Evolutionary conservation across 64 coral and sea anemone species (phyloP).

Genomic region (Hydrozoanthus tunicans): DNA sequence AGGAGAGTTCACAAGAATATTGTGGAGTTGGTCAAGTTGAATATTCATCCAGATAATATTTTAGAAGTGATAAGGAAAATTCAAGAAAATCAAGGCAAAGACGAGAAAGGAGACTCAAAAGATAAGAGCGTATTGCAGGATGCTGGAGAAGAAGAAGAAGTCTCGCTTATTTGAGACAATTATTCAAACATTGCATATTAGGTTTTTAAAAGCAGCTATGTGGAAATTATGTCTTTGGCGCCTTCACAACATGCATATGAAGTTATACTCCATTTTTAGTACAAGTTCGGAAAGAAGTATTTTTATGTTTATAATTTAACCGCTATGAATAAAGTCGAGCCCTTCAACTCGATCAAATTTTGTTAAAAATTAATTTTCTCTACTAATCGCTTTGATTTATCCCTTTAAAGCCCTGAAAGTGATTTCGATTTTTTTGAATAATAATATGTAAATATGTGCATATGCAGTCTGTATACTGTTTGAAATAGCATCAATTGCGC

Average conservation of each 20-base stretch:
- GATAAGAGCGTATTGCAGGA: background rate
- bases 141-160: constrained; percentile 18
- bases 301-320: no score
- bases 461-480: background rate
- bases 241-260: background rate
- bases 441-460: background rate
- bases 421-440: background rate
- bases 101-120: background rate
- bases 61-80: constrained; percentile 40
- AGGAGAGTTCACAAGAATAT: constrained; percentile 18
- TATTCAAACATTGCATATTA: background rate
- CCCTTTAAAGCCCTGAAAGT: background rate
- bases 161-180: constrained; percentile 16
- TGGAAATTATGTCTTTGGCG: background rate
- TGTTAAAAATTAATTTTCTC: background rate
- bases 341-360: no score
- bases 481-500: background rate
- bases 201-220: background rate
- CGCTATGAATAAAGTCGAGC: no score
- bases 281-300: background rate
- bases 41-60: constrained; percentile 32
- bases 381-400: background rate
- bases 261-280: background rate
- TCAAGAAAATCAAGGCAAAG: background rate
- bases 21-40: constrained; percentile 23